Percentiles rank a stretch among this genome's conserved stretches.
These are phyloP conservation scores for Flexamia atlantica DNA, from an alignment of 2,888 invertebrate species.

Conservation along the genomic window DNA sequence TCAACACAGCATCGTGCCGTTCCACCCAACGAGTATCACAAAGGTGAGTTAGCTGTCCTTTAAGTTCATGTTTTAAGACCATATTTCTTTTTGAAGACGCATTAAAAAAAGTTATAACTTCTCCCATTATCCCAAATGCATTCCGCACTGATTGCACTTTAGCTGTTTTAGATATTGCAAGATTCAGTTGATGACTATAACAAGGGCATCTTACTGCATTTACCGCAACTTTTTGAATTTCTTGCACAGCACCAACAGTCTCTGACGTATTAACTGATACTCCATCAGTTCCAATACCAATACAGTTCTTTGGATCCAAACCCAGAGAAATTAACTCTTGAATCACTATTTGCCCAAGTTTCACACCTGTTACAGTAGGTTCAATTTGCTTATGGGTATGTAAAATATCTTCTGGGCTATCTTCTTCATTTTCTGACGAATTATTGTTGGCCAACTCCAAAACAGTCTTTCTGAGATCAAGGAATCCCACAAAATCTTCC, in stretches of 20 bases:
- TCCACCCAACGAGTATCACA: conserved; percentile 68
- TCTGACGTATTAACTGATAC: conserved; percentile 66
- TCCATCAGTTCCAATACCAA: conserved; percentile 67
- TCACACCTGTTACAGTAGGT: background rate
- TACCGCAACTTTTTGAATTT: conserved; percentile 61
- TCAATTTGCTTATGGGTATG: too few relatives aligned
- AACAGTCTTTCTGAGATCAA: conserved; percentile 66
- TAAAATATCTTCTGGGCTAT: background rate
- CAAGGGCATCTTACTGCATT: conserved; percentile 65
- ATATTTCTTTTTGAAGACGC: conserved; percentile 62
- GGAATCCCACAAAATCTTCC: conserved; percentile 70
- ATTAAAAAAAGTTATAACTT: conserved; percentile 64
- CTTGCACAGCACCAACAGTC: conserved; percentile 61
- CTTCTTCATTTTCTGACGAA: background rate
- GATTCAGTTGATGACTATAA: conserved; percentile 65
- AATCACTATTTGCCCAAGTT: conserved; percentile 1
- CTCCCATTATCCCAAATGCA: conserved; percentile 64
- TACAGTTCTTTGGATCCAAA: conserved; percentile 62
- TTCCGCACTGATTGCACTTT: conserved; percentile 65
- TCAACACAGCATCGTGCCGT: conserved; percentile 62
- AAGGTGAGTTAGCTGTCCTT: conserved; percentile 57
- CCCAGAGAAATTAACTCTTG: background rate
- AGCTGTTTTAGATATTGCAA: conserved; percentile 64
- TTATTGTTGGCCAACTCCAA: background rate
- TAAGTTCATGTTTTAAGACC: conserved; percentile 55